Evolutionary conservation across 2,797 vertebrate genomes (phyloP).

Genomic region (Antennarius maculatus): DNA sequence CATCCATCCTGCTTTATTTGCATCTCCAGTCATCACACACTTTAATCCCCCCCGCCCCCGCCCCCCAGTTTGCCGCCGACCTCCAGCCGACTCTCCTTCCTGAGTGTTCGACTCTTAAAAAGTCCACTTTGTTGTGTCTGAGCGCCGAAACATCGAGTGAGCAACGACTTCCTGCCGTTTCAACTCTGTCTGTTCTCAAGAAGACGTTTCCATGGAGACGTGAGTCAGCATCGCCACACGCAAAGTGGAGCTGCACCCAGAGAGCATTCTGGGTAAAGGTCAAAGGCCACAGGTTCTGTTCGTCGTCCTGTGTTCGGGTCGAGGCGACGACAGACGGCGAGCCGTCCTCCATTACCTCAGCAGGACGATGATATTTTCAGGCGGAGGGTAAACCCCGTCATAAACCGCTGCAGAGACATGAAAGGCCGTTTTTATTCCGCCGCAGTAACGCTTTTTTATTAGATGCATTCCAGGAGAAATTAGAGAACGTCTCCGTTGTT

Average conservation of each 20-base stretch:
- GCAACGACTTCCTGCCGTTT: constrained; percentile 77
- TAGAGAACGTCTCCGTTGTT: constrained; percentile 57
- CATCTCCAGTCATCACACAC: constrained; percentile 58
- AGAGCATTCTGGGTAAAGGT: constrained; percentile 44
- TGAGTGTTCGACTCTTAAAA: constrained; percentile 62
- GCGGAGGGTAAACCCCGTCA: constrained; percentile 61
- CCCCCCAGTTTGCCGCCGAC: constrained; percentile 33
- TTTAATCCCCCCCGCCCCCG: constrained; percentile 46
- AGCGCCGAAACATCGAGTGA: constrained; percentile 72
- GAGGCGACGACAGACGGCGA: constrained; percentile 31
- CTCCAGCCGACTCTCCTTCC: constrained; percentile 60
- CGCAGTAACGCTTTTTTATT: constrained; percentile 71
- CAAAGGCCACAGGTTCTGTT: constrained; percentile 44
- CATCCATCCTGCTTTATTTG: constrained; percentile 46
- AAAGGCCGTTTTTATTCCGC: constrained; percentile 71
- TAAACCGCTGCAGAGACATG: constrained; percentile 72
- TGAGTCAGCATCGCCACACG: constrained; percentile 60
- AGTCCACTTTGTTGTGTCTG: constrained; percentile 77
- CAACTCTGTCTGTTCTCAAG: constrained; percentile 70
- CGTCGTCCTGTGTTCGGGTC: constrained; percentile 29
- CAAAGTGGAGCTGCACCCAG: constrained; percentile 41
- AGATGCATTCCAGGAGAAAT: constrained; percentile 46
- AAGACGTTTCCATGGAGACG: constrained; percentile 68
- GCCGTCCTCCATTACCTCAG: constrained; percentile 72
- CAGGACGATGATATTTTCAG: constrained; percentile 78